These are phyloP conservation scores for Bufotes viridis DNA, from an alignment of 2,797 vertebrate species.

Conservation along the genomic window DNA sequence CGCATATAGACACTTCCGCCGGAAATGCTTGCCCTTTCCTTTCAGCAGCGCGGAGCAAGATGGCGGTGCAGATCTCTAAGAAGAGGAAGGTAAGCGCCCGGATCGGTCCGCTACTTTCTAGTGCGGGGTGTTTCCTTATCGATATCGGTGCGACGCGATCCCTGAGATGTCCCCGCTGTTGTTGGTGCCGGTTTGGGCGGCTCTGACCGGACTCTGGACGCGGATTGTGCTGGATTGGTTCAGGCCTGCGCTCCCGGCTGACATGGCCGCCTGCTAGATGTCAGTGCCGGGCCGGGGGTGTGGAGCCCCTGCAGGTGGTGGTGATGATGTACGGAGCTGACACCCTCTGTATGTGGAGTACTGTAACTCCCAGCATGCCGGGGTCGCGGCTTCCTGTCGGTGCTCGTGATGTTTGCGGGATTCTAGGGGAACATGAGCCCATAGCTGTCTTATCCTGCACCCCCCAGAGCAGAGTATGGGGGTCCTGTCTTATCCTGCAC, in stretches of 20 bases:
- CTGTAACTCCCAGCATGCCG: neutral
- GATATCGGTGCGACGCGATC: fast-evolving
- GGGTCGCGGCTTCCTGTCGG: too few species aligned
- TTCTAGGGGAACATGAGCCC: too few species aligned
- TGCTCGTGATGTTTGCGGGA: neutral
- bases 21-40: fast-evolving
- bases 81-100: slow-evolving; percentile 74
- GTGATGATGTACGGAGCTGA: neutral
- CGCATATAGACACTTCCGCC: slow-evolving; percentile 77
- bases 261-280: neutral
- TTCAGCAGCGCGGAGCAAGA: too few species aligned
- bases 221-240: slow-evolving; percentile 72
- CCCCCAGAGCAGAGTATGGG: neutral
- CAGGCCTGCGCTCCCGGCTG: neutral
- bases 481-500: neutral
- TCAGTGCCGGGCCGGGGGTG: neutral
- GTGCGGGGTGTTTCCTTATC: fast-evolving
- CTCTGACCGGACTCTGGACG: neutral
- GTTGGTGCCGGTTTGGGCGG: fast-evolving
- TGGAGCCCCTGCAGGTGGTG: neutral
- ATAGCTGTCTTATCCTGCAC: neutral
- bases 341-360: neutral
- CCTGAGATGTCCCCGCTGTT: fast-evolving
- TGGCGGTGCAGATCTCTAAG: too few species aligned
- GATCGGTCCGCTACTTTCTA: fast-evolving